Base-by-base conservation (phyloP, 2,888 invertebrate genomes). In the Drosophila robusta region DNA sequence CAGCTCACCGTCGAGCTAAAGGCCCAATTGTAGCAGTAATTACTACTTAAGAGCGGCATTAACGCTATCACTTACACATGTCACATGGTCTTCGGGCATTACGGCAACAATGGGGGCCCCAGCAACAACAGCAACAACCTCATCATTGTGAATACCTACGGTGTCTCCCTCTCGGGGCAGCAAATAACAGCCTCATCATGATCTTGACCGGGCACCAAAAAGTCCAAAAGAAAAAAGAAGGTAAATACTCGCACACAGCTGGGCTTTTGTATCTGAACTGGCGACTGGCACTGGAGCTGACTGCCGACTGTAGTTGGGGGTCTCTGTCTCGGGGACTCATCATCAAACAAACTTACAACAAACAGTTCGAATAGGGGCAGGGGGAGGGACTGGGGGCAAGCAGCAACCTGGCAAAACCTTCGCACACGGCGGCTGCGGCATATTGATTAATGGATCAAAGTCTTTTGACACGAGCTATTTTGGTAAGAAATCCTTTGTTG, bases 401-500 rank as follows among this genome's bases (percentile, higher is more conserved):
- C 29, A 9, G 34, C 44, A 73, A 57, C 38, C 74, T 78, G 75
- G 75, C 75, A 75, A 81, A 82, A 87, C 82, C 82, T 87, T 85
- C 70, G 87, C 78, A 77, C 78, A 78, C 84, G 69, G 79, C 79
- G 75, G 74, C 81, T 64, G 85, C 89, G 84, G 89, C 90, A 89
- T 87, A 91, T 90, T 91, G 91, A 91, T 91, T 91, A 91, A 91
- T 91, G 91, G 91, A 91, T 91, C 91, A 91, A 91, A 91, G 91
- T 88, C 91, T 91, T 91, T 91, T 91, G 91, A 91, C 91, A 91
- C 91, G 91, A 91, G 91, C 91, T 91, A 90, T 90, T 91, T 91
- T 89, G 87, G 90, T 88, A 87, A 87, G 80, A 86, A 91, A 87
- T 90, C 90, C 89, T 89, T 92, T 91, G 91, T 91, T 91, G 92